phyloP scores from a whole-genome alignment of 2,797 vertebrate genomes.

The Buceros bicornis region DNA sequence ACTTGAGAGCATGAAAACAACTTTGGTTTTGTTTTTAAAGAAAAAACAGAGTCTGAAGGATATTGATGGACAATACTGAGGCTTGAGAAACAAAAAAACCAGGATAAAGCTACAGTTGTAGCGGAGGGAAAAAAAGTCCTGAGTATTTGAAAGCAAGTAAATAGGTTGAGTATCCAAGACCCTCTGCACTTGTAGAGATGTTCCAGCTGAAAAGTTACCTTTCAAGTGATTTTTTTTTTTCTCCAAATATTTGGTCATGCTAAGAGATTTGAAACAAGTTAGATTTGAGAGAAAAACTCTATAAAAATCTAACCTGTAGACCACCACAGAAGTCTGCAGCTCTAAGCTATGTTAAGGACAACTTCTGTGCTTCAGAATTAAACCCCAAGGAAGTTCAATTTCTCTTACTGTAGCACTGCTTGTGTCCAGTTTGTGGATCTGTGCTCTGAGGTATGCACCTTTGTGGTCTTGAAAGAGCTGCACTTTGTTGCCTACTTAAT shows the following conservation, averaged over 20 bases:
- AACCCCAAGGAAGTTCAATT: neutral
- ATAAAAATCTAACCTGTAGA: neutral
- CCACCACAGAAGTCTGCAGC: neutral
- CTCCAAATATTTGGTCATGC: slow-evolving; percentile 32
- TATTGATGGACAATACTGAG: neutral
- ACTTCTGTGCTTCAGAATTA: neutral
- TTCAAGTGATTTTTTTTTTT: neutral
- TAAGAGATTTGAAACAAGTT: neutral
- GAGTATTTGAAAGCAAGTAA: slow-evolving; percentile 6
- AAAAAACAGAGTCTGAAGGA: neutral
- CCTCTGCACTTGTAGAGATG: neutral
- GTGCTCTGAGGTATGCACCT: neutral
- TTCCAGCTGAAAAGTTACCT: neutral
- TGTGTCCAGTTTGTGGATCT: neutral
- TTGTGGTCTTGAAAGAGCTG: neutral
- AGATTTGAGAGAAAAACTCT: neutral
- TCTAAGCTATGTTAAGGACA: neutral
- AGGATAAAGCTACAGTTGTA: slow-evolving; percentile 39
- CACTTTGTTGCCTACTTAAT: neutral
- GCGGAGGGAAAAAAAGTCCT: neutral
- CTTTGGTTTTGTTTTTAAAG: slow-evolving; percentile 61
- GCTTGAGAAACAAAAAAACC: neutral
- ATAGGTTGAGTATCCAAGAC: neutral
- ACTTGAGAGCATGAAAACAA: neutral
- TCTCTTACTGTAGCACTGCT: neutral